These are phyloP conservation scores for Pseudomyrmex sp. DNA, from an alignment of 1,140 invertebrate genomes.

Conservation along the genomic window DNA sequence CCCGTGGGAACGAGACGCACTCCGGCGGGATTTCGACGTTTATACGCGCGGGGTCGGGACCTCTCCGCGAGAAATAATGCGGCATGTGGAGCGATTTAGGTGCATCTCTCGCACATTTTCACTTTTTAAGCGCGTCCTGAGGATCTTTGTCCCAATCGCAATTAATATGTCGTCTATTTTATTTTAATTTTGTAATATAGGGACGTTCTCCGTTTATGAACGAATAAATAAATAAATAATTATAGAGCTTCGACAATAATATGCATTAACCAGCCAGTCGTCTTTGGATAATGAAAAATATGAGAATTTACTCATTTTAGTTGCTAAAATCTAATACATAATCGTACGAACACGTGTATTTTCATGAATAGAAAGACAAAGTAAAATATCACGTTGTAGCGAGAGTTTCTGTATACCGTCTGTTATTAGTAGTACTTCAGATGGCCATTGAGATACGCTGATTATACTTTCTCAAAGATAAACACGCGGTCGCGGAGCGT, in stretches of 20 bases:
- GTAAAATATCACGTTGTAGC: constrained; percentile 5
- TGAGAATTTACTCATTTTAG: background rate
- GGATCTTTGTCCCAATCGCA: too few relatives aligned
- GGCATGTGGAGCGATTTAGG: constrained; percentile 8
- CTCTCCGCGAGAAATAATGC: constrained; percentile 19
- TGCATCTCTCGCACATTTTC: background rate
- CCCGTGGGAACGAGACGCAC: constrained; percentile 83
- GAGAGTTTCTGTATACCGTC: constrained; percentile 5
- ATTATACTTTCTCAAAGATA: constrained; percentile 42
- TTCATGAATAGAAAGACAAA: constrained; percentile 9
- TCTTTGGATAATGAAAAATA: too few relatives aligned
- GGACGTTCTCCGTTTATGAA: too few relatives aligned
- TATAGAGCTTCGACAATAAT: too few relatives aligned
- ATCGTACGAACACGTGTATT: background rate
- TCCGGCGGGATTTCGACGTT: constrained; percentile 80
- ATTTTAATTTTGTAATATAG: too few relatives aligned
- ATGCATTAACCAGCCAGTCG: too few relatives aligned
- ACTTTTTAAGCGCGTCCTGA: too few relatives aligned
- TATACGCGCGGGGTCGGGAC: constrained; percentile 74
- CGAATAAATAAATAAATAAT: too few relatives aligned
- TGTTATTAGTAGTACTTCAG: constrained; percentile 39
- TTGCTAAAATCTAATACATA: background rate
- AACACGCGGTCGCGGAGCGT: constrained; percentile 12
- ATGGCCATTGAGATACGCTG: constrained; percentile 46
- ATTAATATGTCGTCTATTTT: too few relatives aligned